phyloP scores from a whole-genome alignment of 2,888 invertebrate species.

The Spodoptera exigua region DNA sequence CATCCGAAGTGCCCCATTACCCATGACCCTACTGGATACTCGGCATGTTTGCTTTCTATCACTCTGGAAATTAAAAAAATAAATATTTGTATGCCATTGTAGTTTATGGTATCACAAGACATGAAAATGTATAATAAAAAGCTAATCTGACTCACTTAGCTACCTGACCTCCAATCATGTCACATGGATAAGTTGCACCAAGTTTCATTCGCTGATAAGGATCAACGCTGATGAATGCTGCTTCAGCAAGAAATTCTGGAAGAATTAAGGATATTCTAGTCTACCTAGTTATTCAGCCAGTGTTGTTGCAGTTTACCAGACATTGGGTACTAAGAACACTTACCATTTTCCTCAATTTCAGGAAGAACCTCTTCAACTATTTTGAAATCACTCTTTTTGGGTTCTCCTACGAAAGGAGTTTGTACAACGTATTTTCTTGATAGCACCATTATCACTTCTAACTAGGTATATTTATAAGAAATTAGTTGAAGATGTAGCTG shows the following conservation, averaged over 20 bases:
- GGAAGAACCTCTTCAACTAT: conserved; percentile 91
- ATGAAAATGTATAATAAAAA: too few species aligned
- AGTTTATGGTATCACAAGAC: too few species aligned
- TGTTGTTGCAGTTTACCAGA: not conserved
- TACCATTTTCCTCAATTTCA: conserved; percentile 90
- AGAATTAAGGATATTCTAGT: too few species aligned
- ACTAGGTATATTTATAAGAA: too few species aligned
- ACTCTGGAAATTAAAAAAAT: conserved; percentile 83
- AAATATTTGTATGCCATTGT: too few species aligned
- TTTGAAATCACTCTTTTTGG: conserved; percentile 89
- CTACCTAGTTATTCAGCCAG: too few species aligned
- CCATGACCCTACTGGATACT: conserved; percentile 90
- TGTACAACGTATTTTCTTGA: conserved; percentile 90
- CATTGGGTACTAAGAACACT: conserved; percentile 41
- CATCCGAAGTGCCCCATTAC: conserved; percentile 91
- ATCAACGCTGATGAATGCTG: conserved; percentile 92
- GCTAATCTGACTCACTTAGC: conserved; percentile 87
- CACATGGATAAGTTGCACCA: conserved; percentile 77
- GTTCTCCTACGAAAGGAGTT: conserved; percentile 89
- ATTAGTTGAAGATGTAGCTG: too few species aligned
- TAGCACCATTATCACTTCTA: conserved; percentile 76
- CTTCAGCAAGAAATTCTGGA: conserved; percentile 91
- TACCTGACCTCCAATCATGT: conserved; percentile 92
- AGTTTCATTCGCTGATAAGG: conserved; percentile 89
- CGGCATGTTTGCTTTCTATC: conserved; percentile 90